These are phyloP conservation scores for Sericinus montela DNA, from an alignment of 2,888 invertebrate genomes.

Conservation along the genomic window DNA sequence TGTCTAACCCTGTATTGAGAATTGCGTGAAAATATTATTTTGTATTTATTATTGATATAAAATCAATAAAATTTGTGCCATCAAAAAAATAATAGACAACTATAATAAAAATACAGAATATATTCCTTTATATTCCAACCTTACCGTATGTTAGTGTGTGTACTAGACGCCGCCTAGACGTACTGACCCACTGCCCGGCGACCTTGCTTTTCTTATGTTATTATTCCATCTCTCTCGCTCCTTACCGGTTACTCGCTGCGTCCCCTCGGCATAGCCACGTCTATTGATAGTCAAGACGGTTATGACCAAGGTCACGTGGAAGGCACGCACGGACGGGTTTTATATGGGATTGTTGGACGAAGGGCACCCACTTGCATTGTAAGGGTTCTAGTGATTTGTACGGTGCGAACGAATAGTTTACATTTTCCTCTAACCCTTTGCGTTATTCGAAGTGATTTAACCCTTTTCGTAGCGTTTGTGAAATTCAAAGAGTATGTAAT, in stretches of 20 bases:
- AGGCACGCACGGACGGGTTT: conserved; percentile 18
- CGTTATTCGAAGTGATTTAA: too few species aligned
- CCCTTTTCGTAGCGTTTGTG: too few species aligned
- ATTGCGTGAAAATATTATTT: too few species aligned
- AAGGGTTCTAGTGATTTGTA: conserved; percentile 9
- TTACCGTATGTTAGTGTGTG: conserved; percentile 50
- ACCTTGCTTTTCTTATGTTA: conserved; percentile 77
- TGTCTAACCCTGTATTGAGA: too few species aligned
- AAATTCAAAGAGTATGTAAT: too few species aligned
- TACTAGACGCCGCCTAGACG: conserved; percentile 75
- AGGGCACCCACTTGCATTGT: conserved; percentile 19
- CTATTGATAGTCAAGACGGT: conserved; percentile 66
- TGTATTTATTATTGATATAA: too few species aligned
- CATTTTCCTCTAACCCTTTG: neutral
- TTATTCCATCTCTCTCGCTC: conserved; percentile 51
- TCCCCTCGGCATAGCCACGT: conserved; percentile 21
- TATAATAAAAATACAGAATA: neutral
- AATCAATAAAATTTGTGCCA: too few species aligned
- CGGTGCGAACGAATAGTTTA: neutral
- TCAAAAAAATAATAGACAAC: neutral
- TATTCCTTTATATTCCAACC: conserved; percentile 3
- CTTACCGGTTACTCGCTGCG: conserved; percentile 41
- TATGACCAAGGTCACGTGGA: conserved; percentile 41
- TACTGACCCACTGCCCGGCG: conserved; percentile 73
- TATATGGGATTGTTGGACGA: conserved; percentile 19